Evolutionary conservation across 1,140 invertebrate species (phyloP).

Genomic region (Probaryconus sp.): DNA sequence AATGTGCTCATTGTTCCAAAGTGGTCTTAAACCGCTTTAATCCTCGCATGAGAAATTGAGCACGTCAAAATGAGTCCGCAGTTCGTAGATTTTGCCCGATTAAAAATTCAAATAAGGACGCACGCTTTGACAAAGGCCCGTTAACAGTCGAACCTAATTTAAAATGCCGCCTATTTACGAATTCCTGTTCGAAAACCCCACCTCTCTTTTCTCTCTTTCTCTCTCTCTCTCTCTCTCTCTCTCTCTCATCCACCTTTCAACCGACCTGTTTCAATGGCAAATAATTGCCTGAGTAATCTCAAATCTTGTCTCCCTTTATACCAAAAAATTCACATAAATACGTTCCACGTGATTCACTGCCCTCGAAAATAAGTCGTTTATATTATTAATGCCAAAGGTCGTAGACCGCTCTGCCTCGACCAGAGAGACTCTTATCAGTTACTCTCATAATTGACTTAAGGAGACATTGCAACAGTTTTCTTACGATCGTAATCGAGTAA

Average conservation of each 20-base stretch:
- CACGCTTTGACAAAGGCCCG: conserved; percentile 29
- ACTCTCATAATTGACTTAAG: no score
- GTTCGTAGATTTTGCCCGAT: conserved; percentile 17
- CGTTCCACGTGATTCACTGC: not conserved
- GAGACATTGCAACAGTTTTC: no score
- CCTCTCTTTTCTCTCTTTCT: conserved; percentile 5
- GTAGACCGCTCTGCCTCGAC: no score
- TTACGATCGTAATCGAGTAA: no score
- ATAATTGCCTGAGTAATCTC: conserved; percentile 1
- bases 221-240: conserved; percentile 6
- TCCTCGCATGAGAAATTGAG: no score
- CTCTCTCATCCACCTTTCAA: conserved; percentile 8
- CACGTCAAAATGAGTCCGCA: conserved; percentile 6
- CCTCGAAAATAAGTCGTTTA: not conserved
- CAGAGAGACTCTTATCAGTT: no score
- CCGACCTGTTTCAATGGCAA: conserved; percentile 14
- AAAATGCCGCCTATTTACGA: conserved; percentile 17
- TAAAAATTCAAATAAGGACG: conserved; percentile 26
- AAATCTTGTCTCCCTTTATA: not conserved
- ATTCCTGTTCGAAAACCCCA: no score
- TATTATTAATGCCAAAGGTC: conserved; percentile 4
- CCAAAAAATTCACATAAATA: not conserved
- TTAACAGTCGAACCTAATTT: conserved; percentile 21
- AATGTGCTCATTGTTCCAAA: no score
- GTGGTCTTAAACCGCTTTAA: no score